Percentiles rank a stretch among this genome's conserved stretches.
These are phyloP conservation scores for Auanema freiburgensis DNA, from an alignment of 2,888 invertebrate species.

Conservation along the genomic window DNA sequence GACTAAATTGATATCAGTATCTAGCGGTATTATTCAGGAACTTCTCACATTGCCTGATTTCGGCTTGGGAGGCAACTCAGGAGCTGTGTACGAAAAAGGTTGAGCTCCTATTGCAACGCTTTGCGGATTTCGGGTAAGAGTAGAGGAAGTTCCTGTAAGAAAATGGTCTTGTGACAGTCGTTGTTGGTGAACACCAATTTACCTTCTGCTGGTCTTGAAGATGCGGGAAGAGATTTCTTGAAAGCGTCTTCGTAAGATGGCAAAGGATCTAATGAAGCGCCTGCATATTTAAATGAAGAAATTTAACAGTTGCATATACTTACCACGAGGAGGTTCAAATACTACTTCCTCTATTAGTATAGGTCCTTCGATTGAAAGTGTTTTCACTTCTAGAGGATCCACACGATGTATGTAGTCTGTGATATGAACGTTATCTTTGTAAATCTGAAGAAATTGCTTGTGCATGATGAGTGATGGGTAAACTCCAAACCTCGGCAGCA, in stretches of 20 bases:
- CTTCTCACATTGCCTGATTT: no score
- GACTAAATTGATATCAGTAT: no score
- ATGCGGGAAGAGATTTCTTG: conserved; percentile 1
- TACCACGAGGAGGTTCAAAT: conserved; percentile 22
- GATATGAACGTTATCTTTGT: conserved; percentile 11
- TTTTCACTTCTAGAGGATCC: conserved; percentile 17
- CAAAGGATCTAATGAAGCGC: conserved; percentile 18
- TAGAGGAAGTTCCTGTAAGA: not conserved
- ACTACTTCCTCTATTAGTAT: conserved; percentile 13
- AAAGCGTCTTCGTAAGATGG: conserved; percentile 17
- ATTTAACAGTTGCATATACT: no score
- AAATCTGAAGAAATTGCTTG: conserved; percentile 11
- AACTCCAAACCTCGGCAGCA: conserved; percentile 15
- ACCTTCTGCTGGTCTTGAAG: no score
- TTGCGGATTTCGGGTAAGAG: no score
- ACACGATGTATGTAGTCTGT: conserved; percentile 22
- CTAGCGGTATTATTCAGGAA: no score
- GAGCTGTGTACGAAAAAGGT: no score
- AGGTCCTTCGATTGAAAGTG: conserved; percentile 21
- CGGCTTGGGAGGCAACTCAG: no score
- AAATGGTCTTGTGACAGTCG: not conserved
- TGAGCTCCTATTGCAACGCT: no score
- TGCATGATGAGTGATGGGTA: not conserved
- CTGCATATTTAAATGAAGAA: not conserved
- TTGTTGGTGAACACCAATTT: not conserved